These are phyloP conservation scores for Drosophila baimaii DNA, from an alignment of 1,140 invertebrate species.

Conservation along the genomic window DNA sequence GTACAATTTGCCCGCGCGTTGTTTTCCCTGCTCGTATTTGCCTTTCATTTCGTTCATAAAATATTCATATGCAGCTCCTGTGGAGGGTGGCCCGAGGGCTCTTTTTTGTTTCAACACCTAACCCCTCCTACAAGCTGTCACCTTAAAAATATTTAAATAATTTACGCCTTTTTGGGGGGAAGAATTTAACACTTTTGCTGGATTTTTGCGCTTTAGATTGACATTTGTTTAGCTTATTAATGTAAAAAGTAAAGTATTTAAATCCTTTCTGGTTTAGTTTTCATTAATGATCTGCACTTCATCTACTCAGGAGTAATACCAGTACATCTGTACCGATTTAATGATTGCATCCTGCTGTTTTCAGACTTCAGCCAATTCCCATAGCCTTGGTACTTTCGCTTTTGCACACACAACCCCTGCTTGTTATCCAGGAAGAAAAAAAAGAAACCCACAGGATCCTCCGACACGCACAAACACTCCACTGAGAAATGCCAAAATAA, in stretches of 20 bases:
- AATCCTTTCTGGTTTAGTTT: too few relatives aligned
- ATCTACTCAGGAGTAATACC: too few relatives aligned
- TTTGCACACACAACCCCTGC: slow-evolving; percentile 53
- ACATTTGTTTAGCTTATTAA: too few relatives aligned
- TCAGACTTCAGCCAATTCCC: slow-evolving; percentile 1
- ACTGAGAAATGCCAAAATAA: slow-evolving; percentile 74
- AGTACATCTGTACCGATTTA: too few relatives aligned
- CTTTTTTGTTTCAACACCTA: slow-evolving; percentile 17
- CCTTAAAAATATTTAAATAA: slow-evolving; percentile 24
- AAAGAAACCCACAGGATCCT: slow-evolving; percentile 42
- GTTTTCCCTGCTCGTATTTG: slow-evolving; percentile 62
- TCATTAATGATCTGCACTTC: too few relatives aligned
- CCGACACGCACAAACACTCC: slow-evolving; percentile 57
- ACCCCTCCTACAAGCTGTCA: neutral
- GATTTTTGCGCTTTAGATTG: neutral
- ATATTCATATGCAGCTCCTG: slow-evolving; percentile 63
- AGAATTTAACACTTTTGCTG: neutral
- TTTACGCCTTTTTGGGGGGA: slow-evolving; percentile 1
- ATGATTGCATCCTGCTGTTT: neutral
- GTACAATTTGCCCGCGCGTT: slow-evolving; percentile 60
- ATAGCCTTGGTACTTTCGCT: neutral
- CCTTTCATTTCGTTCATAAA: slow-evolving; percentile 69
- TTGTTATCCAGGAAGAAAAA: slow-evolving; percentile 29
- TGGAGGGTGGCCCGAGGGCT: slow-evolving; percentile 18
- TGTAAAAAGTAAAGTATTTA: too few relatives aligned